Evolutionary conservation across 2,888 invertebrate species (phyloP).

Genomic region (Eurytoma californica): DNA sequence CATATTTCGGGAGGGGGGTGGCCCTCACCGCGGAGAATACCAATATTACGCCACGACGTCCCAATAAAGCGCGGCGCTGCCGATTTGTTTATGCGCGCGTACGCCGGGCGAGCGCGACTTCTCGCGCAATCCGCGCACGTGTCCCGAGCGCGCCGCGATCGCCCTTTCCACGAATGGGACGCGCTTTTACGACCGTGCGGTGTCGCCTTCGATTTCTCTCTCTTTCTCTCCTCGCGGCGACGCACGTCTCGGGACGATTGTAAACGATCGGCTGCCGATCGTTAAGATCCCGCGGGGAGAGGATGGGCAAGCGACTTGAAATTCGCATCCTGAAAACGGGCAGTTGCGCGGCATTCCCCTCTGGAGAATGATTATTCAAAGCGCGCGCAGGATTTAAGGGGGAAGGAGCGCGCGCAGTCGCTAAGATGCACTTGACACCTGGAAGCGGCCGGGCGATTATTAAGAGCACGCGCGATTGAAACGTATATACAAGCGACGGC

Average conservation of each 20-base stretch:
- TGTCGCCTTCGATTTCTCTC: not conserved
- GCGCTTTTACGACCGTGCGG: conserved; percentile 21
- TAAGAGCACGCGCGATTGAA: not conserved
- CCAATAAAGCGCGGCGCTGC: conserved; percentile 75
- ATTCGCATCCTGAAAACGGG: too few relatives aligned
- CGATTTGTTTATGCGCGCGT: conserved; percentile 75
- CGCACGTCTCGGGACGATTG: too few relatives aligned
- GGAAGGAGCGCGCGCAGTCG: too few relatives aligned
- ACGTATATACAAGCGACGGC: conserved; percentile 1
- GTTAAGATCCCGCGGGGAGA: too few relatives aligned
- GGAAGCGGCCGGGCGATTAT: too few relatives aligned
- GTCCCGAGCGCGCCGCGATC: not conserved
- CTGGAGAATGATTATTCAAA: too few relatives aligned
- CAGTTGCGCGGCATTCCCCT: too few relatives aligned
- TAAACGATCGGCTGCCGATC: too few relatives aligned
- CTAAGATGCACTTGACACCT: too few relatives aligned
- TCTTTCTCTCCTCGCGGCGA: too few relatives aligned
- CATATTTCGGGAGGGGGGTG: conserved; percentile 74
- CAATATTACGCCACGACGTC: conserved; percentile 75
- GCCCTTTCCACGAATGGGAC: conserved; percentile 3
- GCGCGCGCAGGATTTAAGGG: too few relatives aligned
- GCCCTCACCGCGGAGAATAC: conserved; percentile 72
- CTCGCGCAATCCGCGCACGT: conserved; percentile 46
- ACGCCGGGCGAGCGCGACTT: conserved; percentile 61
- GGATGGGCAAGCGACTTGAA: too few relatives aligned